Percentiles rank a stretch among this genome's conserved stretches.
Evolutionary conservation across 2,113 vertebrate genomes (phyloP).

Genomic region (Salvelinus fontinalis): DNA sequence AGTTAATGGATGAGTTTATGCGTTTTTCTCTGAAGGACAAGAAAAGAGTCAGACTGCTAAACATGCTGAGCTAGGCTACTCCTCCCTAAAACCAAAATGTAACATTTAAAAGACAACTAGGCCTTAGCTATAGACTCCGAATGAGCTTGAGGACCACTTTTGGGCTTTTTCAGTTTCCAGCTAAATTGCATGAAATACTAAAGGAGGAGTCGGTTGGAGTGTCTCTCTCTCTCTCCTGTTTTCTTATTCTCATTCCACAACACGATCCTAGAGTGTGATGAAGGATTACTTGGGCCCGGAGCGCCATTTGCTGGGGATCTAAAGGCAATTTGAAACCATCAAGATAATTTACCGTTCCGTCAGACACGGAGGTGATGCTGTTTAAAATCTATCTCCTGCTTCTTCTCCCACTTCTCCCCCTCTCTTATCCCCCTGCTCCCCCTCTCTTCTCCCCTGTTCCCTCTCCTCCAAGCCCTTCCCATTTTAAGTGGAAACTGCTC

Average conservation of each 20-base stretch:
- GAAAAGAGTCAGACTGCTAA: not conserved
- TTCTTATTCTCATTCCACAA: constrained; percentile 9
- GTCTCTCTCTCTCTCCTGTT: not conserved
- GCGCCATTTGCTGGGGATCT: constrained; percentile 7
- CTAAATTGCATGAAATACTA: not conserved
- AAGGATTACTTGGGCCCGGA: not conserved
- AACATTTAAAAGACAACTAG: not conserved
- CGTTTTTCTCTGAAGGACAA: not conserved
- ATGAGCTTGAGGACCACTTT: not conserved
- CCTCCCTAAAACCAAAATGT: not conserved
- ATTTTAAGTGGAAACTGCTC: constrained; percentile 1
- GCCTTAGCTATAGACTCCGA: not conserved
- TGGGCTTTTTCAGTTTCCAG: not conserved
- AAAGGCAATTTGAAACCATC: constrained; percentile 27
- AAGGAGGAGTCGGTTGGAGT: too few species aligned
- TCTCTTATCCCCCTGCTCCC: not conserved
- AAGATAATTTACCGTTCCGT: constrained; percentile 29
- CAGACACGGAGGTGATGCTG: constrained; percentile 7
- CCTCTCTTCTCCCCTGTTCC: not conserved
- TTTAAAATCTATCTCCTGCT: not conserved
- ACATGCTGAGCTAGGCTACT: not conserved
- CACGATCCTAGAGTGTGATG: constrained; percentile 1
- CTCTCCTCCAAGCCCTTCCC: not conserved
- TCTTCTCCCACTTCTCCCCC: not conserved
- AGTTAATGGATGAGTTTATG: not conserved